Evolutionary conservation across 2,797 vertebrate genomes (phyloP).

Genomic region (Columba guinea): DNA sequence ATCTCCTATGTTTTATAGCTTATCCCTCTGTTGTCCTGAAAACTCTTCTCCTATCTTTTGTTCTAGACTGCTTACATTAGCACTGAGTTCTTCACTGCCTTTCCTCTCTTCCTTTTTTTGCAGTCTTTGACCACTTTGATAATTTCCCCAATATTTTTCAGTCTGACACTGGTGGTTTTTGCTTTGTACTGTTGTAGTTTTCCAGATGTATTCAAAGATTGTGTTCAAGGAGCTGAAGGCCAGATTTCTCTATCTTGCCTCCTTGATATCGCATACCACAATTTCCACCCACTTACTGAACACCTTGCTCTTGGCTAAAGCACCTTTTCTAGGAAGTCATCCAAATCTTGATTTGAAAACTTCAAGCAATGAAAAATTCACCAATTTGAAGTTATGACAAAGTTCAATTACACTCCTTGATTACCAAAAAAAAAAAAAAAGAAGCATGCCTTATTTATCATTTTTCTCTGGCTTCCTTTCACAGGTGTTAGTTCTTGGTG

Average conservation of each 20-base stretch:
- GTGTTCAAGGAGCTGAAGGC: not conserved
- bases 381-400: not conserved
- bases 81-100: not conserved
- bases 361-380: constrained; percentile 6
- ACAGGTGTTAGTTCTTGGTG: not conserved
- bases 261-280: not conserved
- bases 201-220: not conserved
- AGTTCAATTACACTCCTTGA: not conserved
- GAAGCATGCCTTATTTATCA: not conserved
- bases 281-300: constrained; percentile 3
- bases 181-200: not conserved
- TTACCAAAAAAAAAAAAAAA: not conserved
- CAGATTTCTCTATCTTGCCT: not conserved
- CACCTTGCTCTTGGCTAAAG: constrained; percentile 35
- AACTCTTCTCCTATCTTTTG: not conserved
- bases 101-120: not conserved
- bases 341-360: constrained; percentile 41
- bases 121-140: not conserved
- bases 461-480: not conserved
- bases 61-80: not conserved
- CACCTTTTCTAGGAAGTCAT: constrained; percentile 25
- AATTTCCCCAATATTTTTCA: not conserved
- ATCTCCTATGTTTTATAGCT: not conserved
- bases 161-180: not conserved
- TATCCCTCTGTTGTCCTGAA: not conserved